Base-by-base conservation (phyloP, 2,797 vertebrate species). In the Sebastes melanostomus region DNA sequence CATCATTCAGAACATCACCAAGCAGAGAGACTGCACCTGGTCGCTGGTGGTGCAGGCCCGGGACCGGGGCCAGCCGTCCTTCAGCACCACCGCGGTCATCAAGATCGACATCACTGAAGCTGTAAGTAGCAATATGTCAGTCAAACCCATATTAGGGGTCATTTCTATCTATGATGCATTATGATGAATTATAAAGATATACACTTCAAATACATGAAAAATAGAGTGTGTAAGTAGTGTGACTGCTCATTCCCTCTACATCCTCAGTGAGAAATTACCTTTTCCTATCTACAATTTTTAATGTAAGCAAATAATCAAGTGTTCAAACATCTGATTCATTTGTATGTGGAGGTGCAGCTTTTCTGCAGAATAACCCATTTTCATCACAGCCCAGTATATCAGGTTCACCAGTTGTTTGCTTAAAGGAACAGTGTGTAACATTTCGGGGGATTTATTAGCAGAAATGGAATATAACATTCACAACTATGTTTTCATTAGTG, bases 41-140 rank as follows among this genome's bases (percentile, higher is more conserved):
- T 99, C 98, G 0, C 62, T 99, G 69, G 96, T 99, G 88, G 97
- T 99, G 52, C 98, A 98, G 89, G 98, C 98, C 70, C 97, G 97
- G 84, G 98, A 99, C 91, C 90, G 95, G 25, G 98, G 98, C 20
- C 97, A 97, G 7, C 98, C 98, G 0, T 98, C 98, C 56, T 99
- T 99, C 92, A 99, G 97, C 80, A 99, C 98, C 77, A 99, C 98
- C 0, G 97, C 98, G 3, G 95, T 99, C 11, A 92, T 99, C 88
- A 99, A 97, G 92, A 98, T 99, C 12, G 98, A 98, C 91, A 96
- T 99, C 89, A 97, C 97, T 52, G 98, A 99, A 78, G 97, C 97
- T 91, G 98, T 99, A 94, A 96, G 25, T 32, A 59, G 60, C 8
- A 25, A n/a, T 29, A n/a, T 16, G n/a, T 46, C 50, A 36, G 8